These are phyloP conservation scores for Malacoraja senta DNA, from an alignment of 2,797 vertebrate genomes.

Conservation along the genomic window DNA sequence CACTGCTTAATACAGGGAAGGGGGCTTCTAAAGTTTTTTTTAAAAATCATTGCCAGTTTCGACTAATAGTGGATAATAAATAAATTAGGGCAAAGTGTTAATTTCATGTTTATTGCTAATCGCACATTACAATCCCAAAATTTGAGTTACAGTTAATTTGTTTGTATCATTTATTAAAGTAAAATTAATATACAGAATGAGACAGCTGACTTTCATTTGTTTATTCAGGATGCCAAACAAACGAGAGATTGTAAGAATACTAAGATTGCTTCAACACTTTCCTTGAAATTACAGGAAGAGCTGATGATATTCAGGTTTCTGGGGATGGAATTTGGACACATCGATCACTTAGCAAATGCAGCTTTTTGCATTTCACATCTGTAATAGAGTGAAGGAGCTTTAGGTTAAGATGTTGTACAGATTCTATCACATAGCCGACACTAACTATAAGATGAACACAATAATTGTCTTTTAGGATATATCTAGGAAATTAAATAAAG, in stretches of 20 bases:
- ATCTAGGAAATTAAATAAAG: not conserved
- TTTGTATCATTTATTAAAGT: not conserved
- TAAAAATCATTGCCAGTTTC: not conserved
- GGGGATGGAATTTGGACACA: constrained; percentile 22
- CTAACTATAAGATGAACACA: not conserved
- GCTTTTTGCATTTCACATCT: constrained; percentile 38
- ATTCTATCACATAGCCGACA: not conserved
- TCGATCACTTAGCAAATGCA: constrained; percentile 31
- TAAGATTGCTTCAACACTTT: constrained; percentile 12
- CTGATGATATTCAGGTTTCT: constrained; percentile 5
- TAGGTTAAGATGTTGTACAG: constrained; percentile 19
- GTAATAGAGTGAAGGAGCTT: constrained; percentile 34
- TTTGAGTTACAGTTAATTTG: not conserved
- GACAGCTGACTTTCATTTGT: not conserved
- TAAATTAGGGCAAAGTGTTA: not conserved
- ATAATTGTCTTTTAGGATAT: not conserved
- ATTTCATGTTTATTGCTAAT: not conserved
- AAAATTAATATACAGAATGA: constrained; percentile 9
- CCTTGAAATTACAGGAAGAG: constrained; percentile 11
- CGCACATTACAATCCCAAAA: not conserved
- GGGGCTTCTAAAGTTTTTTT: not conserved
- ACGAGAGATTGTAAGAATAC: not conserved
- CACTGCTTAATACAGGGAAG: not conserved
- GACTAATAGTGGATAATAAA: not conserved
- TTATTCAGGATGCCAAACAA: constrained; percentile 1